A percentile compares a stretch with the other conserved stretches of the same genome.
These are phyloP conservation scores for Phortica magna DNA, from an alignment of 2,888 invertebrate species.

Conservation along the genomic window DNA sequence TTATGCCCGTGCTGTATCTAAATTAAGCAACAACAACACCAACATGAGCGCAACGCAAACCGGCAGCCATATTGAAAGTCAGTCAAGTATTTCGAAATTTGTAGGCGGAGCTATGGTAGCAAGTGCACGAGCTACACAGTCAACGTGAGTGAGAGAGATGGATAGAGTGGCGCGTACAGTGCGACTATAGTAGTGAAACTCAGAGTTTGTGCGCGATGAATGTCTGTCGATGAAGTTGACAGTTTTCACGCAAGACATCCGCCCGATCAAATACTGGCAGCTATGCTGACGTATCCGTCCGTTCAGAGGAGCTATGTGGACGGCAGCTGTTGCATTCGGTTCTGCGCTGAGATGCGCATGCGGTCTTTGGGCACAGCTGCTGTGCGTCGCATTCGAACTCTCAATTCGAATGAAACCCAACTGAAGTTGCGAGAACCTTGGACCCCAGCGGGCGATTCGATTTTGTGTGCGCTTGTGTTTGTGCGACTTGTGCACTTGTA, in stretches of 20 bases:
- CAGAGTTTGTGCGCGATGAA: neutral
- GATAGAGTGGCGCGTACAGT: slow-evolving; percentile 44
- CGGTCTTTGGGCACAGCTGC: slow-evolving; percentile 43
- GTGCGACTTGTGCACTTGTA: slow-evolving; percentile 48
- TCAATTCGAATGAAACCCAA: slow-evolving; percentile 31
- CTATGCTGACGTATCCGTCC: neutral
- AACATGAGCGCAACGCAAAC: slow-evolving; percentile 39
- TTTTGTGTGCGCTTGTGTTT: slow-evolving; percentile 48
- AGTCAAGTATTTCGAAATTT: slow-evolving; percentile 76
- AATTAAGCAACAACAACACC: slow-evolving; percentile 38
- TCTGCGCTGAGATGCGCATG: slow-evolving; percentile 52
- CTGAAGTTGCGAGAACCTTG: slow-evolving; percentile 10
- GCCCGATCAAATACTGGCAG: neutral
- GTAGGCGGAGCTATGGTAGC: slow-evolving; percentile 72
- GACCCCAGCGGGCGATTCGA: neutral
- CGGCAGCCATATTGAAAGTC: slow-evolving; percentile 77
- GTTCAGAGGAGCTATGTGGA: neutral
- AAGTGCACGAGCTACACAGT: slow-evolving; percentile 44
- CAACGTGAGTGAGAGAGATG: slow-evolving; percentile 55
- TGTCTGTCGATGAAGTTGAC: slow-evolving; percentile 7
- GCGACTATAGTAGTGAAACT: slow-evolving; percentile 48
- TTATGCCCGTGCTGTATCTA: neutral
- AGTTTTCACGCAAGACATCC: slow-evolving; percentile 7
- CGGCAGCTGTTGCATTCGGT: slow-evolving; percentile 39
- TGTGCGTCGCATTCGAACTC: slow-evolving; percentile 49